Percentiles rank a stretch among this genome's conserved stretches.
These are phyloP conservation scores for Tholera decimalis DNA, from an alignment of 2,888 invertebrate genomes.

Conservation along the genomic window DNA sequence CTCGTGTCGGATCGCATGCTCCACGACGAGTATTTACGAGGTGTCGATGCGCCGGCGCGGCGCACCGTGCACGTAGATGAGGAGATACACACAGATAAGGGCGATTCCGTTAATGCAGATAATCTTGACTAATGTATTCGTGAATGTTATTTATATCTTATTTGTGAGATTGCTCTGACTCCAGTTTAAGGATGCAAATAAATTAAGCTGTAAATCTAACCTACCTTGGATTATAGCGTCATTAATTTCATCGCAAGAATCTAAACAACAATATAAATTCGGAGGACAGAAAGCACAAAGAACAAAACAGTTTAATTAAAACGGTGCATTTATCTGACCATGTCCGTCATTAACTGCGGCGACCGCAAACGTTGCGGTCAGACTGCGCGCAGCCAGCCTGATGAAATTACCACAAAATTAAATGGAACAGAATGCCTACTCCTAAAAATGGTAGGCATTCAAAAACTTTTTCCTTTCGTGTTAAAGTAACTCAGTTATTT, in stretches of 20 bases:
- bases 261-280: background rate
- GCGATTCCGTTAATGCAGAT: conserved; percentile 48
- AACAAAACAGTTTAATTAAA: background rate
- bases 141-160: conserved; percentile 21
- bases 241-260: too few species aligned
- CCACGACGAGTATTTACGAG: conserved; percentile 58
- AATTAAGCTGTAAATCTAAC: conserved; percentile 6
- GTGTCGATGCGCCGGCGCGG: conserved; percentile 56
- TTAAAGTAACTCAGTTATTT: background rate
- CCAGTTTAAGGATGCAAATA: conserved; percentile 8
- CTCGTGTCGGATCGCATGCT: conserved; percentile 45
- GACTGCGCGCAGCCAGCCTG: background rate
- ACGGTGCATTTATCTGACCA: conserved; percentile 27
- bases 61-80: conserved; percentile 53
- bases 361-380: conserved; percentile 55
- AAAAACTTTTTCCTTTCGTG: background rate
- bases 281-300: conserved; percentile 7
- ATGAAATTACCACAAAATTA: conserved; percentile 11
- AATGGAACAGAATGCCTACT: background rate
- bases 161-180: conserved; percentile 19
- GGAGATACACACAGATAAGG: conserved; percentile 42
- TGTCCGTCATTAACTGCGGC: conserved; percentile 43
- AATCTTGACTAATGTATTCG: conserved; percentile 33
- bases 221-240: background rate
- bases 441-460: background rate